Evolutionary conservation across 1,140 invertebrate species (phyloP).

Genomic region (Lordiphosa clarofinis): DNA sequence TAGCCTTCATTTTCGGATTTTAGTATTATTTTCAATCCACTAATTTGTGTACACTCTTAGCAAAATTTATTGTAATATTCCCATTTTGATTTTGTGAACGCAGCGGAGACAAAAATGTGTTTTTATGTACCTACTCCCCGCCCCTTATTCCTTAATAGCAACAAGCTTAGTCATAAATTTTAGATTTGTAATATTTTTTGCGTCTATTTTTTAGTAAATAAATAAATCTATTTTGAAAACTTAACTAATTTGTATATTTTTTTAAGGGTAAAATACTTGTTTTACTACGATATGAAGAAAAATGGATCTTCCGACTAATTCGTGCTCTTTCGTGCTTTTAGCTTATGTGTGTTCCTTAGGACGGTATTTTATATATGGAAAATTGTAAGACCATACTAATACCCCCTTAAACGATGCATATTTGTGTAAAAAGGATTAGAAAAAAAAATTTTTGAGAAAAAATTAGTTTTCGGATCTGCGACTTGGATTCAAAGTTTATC

Average conservation of each 20-base stretch:
- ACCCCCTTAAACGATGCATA: too few species aligned
- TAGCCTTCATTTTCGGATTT: conserved; percentile 26
- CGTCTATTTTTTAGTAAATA: conserved; percentile 37
- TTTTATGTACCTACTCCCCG: conserved; percentile 36
- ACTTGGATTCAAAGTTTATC: too few species aligned
- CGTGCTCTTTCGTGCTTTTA: too few species aligned
- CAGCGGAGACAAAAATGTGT: conserved; percentile 21
- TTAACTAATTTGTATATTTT: neutral
- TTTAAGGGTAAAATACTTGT: too few species aligned
- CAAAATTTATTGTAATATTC: conserved; percentile 14
- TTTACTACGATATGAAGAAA: too few species aligned
- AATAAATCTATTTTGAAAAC: conserved; percentile 20
- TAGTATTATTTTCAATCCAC: conserved; percentile 45
- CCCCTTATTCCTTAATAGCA: conserved; percentile 31
- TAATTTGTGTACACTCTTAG: conserved; percentile 13
- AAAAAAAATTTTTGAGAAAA: too few species aligned
- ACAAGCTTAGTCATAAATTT: conserved; percentile 18
- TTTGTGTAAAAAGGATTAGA: too few species aligned
- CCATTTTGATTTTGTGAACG: conserved; percentile 1
- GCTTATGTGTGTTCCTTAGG: too few species aligned
- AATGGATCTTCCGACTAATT: too few species aligned
- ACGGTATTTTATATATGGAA: too few species aligned
- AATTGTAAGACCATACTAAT: too few species aligned
- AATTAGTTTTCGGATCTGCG: too few species aligned
- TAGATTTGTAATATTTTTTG: conserved; percentile 31